Percentiles rank a stretch among this genome's conserved stretches.
Conservation (phyloP, 2,888 invertebrate genomes). For the Pandemis corylana region DNA sequence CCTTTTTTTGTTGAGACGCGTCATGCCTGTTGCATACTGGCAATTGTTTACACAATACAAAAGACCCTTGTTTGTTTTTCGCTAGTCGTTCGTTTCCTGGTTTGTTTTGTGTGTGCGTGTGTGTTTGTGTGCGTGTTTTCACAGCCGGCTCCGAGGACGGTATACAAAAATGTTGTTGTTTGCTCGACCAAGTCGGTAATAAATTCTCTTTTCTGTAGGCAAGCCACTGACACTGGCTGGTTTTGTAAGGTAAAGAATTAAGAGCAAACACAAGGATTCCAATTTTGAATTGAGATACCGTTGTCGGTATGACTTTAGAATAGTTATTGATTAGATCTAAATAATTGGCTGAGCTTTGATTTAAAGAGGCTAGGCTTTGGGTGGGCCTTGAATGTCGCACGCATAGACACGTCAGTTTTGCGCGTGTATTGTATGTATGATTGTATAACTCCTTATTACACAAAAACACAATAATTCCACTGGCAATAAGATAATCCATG, state of each 20-base stretch:
- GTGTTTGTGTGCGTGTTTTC: slow-evolving; percentile 70
- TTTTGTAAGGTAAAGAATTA: slow-evolving; percentile 24
- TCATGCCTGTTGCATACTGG: slow-evolving; percentile 83
- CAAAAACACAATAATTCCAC: no score
- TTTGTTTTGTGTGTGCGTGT: slow-evolving; percentile 80
- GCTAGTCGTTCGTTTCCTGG: slow-evolving; percentile 83
- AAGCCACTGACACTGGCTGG: slow-evolving; percentile 37
- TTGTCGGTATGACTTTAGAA: neutral
- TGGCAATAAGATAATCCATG: no score
- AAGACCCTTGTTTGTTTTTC: slow-evolving; percentile 85
- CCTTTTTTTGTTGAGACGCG: slow-evolving; percentile 66
- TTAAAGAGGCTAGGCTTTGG: no score
- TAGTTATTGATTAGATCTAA: no score
- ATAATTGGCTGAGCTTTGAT: no score
- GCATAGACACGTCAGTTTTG: no score
- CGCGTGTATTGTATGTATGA: no score
- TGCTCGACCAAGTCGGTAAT: slow-evolving; percentile 72
- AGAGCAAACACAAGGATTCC: slow-evolving; percentile 4
- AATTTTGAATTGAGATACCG: slow-evolving; percentile 1
- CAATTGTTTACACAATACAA: slow-evolving; percentile 85
- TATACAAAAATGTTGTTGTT: slow-evolving; percentile 82
- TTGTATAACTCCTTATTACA: no score
- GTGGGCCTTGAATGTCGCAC: no score
- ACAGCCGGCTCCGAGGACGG: slow-evolving; percentile 78
- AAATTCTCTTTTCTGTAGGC: slow-evolving; percentile 62